Evolutionary conservation across 2,888 invertebrate species (phyloP), one percentile per base, ranked within the genome.

Genomic region (Congeria kusceri): DNA sequence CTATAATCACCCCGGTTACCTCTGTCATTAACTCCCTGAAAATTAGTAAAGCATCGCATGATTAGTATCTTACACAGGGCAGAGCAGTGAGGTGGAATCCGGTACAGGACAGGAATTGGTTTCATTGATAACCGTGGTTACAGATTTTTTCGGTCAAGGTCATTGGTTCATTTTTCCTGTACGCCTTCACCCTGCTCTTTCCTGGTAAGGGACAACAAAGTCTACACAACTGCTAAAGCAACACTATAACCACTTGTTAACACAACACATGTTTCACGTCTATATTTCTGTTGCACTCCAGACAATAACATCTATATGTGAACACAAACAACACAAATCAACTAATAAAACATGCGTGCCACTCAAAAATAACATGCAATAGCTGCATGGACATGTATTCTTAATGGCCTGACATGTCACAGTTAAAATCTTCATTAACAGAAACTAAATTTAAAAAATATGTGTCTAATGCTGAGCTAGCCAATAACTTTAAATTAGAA

Each of bases 1-100:
- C 83, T 80, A 83, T 79, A 80, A 83, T 77, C 79, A 83, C 83
- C 83, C 83, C 74, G 83, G 74, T 77, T 77, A 83, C 83, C 77
- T 62, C 74, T 56, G 79, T 83, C 83, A 67, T 83, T 82, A 13
- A 65, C 65, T 28, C 76, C 78, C 83, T 83, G 80, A 27, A 83
- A 83, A 61, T 29, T 53, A 49, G 63, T 67, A 63, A 32, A 77
- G 27, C 65, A 63, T 53, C 27, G 39, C 23, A 29, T 20, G 49
- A 72, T 83, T 83, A 83, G 83, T 74, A 80, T 83, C 83, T 83
- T 65, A 77, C 83, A 47, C 77, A 83, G 74, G 80, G 74, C 47
- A 46, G 58, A 58, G 64, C 69, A 44, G 76, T 49, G 20, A 44
- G 63, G 70, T 68, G 69, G 49, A 49, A 20, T 13, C 9, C 13